These are phyloP conservation scores for Tenthredo mesomela DNA, from an alignment of 2,888 invertebrate species.

Conservation along the genomic window DNA sequence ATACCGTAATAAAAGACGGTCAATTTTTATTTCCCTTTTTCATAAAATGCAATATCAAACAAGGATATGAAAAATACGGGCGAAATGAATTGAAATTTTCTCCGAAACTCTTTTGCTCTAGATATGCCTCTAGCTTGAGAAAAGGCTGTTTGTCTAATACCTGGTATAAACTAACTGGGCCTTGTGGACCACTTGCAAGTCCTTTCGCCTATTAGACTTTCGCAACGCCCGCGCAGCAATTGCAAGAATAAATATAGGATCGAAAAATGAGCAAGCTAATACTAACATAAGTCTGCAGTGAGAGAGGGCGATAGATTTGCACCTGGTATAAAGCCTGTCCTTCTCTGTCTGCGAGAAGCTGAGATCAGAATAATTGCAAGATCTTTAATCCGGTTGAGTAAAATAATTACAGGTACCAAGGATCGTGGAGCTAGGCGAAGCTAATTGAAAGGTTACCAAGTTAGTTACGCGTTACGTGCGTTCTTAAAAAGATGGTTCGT, in stretches of 20 bases:
- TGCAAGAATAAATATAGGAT: slow-evolving; percentile 22
- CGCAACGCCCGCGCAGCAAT: slow-evolving; percentile 18
- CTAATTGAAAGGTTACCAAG: slow-evolving; percentile 51
- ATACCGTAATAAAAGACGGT: neutral
- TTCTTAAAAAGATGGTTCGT: slow-evolving; percentile 51
- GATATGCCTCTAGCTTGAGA: neutral
- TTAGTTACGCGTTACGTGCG: slow-evolving; percentile 51
- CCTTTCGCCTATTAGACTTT: slow-evolving; percentile 50
- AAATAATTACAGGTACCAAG: slow-evolving; percentile 34
- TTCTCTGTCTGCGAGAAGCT: neutral
- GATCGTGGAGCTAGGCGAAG: slow-evolving; percentile 23
- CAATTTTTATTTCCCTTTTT: neutral
- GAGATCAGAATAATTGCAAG: slow-evolving; percentile 49
- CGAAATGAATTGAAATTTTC: neutral
- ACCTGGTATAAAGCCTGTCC: neutral
- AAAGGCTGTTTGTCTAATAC: neutral
- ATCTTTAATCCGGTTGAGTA: slow-evolving; percentile 42
- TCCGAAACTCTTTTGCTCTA: neutral
- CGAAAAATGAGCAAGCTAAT: neutral
- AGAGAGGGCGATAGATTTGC: slow-evolving; percentile 4
- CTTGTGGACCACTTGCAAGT: slow-evolving; percentile 41
- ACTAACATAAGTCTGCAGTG: neutral
- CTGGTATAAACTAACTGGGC: slow-evolving; percentile 22
- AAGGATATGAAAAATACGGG: neutral
- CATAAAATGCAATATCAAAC: neutral